Percentiles rank a stretch among this genome's conserved stretches.
Evolutionary conservation across 2,888 invertebrate species (phyloP).

Genomic region (Amiota minor): DNA sequence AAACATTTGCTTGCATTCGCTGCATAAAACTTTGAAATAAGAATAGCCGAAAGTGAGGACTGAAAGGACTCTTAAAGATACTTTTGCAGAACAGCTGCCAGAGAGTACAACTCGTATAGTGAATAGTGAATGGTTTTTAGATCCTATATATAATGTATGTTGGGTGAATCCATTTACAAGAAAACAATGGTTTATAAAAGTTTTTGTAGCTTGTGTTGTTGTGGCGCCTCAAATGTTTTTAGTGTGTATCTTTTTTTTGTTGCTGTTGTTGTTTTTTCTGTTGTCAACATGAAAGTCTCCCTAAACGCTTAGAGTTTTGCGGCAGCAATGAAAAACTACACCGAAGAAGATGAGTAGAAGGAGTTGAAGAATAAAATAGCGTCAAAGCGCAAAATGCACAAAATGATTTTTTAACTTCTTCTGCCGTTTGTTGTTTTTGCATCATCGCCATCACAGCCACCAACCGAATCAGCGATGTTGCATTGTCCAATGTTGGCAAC

Average conservation of each 20-base stretch:
- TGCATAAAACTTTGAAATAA: not conserved
- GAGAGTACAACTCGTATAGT: not conserved
- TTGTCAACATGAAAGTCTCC: conserved; percentile 26
- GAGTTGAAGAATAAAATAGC: not conserved
- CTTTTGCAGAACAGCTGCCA: conserved; percentile 22
- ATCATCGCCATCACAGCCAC: not conserved
- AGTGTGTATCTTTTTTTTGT: not conserved
- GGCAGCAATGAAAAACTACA: conserved; percentile 7
- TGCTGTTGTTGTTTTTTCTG: conserved; percentile 19
- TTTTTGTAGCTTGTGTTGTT: conserved; percentile 45
- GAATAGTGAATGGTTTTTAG: not conserved
- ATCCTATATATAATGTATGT: conserved; percentile 28
- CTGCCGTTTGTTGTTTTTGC: conserved; percentile 1
- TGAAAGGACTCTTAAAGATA: conserved; percentile 27
- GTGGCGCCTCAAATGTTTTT: conserved; percentile 21
- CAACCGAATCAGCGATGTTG: not conserved
- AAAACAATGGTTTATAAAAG: conserved; percentile 42
- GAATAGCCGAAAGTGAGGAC: not conserved
- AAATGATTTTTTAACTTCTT: conserved; percentile 20
- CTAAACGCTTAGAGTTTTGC: not conserved
- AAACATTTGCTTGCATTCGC: not conserved
- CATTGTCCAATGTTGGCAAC: conserved; percentile 7
- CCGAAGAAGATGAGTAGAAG: not conserved
- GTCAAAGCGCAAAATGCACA: conserved; percentile 22
- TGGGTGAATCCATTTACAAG: conserved; percentile 35